These are phyloP conservation scores for Grammomys dolichurus DNA, from an alignment of 2,113 vertebrate species.

Conservation along the genomic window DNA sequence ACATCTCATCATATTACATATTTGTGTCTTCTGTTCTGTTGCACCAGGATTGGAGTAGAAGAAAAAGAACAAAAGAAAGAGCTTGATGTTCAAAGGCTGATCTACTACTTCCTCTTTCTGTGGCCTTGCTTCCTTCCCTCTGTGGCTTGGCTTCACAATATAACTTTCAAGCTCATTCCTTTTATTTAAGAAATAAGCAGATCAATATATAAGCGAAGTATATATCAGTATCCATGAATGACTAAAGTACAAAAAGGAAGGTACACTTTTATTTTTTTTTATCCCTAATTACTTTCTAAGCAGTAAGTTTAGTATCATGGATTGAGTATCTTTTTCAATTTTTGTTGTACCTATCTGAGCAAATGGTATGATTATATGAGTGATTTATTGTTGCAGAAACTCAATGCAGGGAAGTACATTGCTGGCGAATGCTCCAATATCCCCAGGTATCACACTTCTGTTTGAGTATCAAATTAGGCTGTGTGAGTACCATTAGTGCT, in stretches of 20 bases:
- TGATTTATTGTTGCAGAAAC: too few species aligned
- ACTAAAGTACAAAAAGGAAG: neutral
- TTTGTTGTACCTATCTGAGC: neutral
- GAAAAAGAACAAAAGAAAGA: neutral
- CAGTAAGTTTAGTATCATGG: slow-evolving; percentile 11
- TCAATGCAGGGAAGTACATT: neutral
- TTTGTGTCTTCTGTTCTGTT: slow-evolving; percentile 7
- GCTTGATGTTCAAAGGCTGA: neutral
- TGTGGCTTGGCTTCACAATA: neutral
- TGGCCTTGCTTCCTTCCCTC: neutral
- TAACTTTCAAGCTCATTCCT: neutral
- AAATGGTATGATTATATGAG: neutral
- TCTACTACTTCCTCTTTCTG: neutral
- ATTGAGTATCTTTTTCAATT: neutral
- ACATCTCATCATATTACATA: neutral
- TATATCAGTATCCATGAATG: neutral
- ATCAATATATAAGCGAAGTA: slow-evolving; percentile 10
- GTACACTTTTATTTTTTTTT: neutral
- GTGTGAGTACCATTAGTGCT: neutral
- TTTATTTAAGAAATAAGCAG: slow-evolving; percentile 26
- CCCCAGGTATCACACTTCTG: neutral
- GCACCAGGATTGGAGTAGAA: neutral
- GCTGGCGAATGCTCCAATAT: neutral
- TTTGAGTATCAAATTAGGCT: neutral
- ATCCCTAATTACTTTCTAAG: neutral